Base-by-base conservation (phyloP, 2,113 vertebrate species). In the Gadus chalcogrammus region DNA sequence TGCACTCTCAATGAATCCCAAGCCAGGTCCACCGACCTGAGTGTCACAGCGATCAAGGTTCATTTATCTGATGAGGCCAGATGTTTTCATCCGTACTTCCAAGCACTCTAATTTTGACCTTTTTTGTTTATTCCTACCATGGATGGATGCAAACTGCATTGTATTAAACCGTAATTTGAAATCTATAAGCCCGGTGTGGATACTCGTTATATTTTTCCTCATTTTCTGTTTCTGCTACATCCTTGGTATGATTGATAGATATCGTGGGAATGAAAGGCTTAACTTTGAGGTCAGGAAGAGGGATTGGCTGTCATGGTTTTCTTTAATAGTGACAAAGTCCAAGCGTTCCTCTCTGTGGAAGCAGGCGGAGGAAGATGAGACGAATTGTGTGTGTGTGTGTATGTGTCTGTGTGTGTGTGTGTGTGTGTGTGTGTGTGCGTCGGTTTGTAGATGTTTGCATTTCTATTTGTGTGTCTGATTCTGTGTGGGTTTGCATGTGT, bases 261-360 rank as follows among this genome's bases (percentile, higher is more conserved):
- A 87, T 89, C 74, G 80, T 91, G 84, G 89, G 90, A 90, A 88
- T 91, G 82, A 90, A 87, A 88, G 84, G 74, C 87, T 89, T 77
- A 87, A 85, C 81, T 85, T 84, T 85, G 86, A 91, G 88, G 90
- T 91, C 89, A 91, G 86, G 83, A 90, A 90, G 89, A 91, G 67
- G 84, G 88, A 91, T 90, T 89, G 85, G 87, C 87, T 88, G 85
- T 88, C 88, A 88, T 74, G 15, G 66, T 79, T 85, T 82, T 12
- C 5, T 86, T 85, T 89, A 90, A 91, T 89, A 81, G 84, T 82
- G 81, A 79, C 72, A 71, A 70, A 27, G 70, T 16, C 16, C 55
- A 82, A 77, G 83, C 82, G 77, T 89, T 90, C 88, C 85, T 90
- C 90, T 89, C 88, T 87, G 74, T 83, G 81, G 83, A 89, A 70